Evolutionary conservation across 2,113 vertebrate species (phyloP), one percentile per base, ranked within the genome.

Genomic region (Vulpes lagopus): DNA sequence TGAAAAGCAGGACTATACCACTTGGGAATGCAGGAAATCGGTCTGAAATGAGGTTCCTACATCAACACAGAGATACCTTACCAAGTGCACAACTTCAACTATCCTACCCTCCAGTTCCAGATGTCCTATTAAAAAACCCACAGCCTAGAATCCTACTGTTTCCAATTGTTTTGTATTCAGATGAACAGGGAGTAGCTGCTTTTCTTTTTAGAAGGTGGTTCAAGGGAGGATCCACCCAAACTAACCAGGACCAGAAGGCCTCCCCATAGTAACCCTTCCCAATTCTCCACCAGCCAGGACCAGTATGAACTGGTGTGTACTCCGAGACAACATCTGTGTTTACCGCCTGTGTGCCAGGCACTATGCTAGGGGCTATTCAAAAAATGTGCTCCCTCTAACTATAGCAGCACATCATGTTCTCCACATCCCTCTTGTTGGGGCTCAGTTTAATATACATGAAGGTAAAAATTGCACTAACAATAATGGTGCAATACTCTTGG

Each of bases 231-330:
- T 30, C 49, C 55, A 78, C 10, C 15, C 43, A 23, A 81, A 53
- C 43, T 57, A 35, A 43, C 23, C 30, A 35, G 1, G 3, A 11
- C 27, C 43, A 43, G 43, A 43, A 43, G 43, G 6, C 43, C 43
- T 43, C 38, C 51, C 8, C 3, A 8, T 0, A 55, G 38, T 9
- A 74, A 22, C 73, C 12, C 20, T 35, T 32, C 25, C 55, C 1
- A 0, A 53, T 60, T 19, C 16, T 11, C 27, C 22, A 11, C 27
- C 19, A n/a, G 27, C n/a, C 32, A 22, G 32, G n/a, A 11, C 25
- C 53, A 5, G 2, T 0, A 16, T 0, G 62, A 93, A 15, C 49
- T 51, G 38, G 38, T 1, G 5, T 0, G 6, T 0, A 16, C 20
- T 11, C 2, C 2, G 1, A 32, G 20, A 74, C 59, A 30, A 3